Evolutionary conservation across 2,797 vertebrate species (phyloP).

Genomic region (Salmo trutta): DNA sequence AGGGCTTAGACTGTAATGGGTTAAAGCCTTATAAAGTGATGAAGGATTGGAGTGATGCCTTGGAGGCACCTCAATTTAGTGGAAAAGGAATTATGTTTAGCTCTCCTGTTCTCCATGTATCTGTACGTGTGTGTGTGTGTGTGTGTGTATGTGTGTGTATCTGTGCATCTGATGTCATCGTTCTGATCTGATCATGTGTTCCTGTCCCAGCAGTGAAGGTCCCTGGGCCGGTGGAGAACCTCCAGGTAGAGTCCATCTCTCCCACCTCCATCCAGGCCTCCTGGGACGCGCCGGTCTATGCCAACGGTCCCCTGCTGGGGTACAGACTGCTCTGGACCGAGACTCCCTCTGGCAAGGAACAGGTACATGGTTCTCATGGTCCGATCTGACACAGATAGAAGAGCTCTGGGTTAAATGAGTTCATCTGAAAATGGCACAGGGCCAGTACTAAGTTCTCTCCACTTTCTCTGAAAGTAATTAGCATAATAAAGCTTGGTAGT

Average conservation of each 20-base stretch:
- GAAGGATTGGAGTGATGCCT: no score
- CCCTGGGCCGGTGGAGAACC: slow-evolving; percentile 81
- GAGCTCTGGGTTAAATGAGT: no score
- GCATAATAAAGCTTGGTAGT: no score
- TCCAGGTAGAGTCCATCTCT: slow-evolving; percentile 74
- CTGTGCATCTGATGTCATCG: background rate
- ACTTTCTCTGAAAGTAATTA: no score
- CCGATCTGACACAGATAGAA: background rate
- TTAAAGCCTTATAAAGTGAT: no score
- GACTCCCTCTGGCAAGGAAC: slow-evolving; percentile 76
- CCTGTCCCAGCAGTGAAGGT: slow-evolving; percentile 63
- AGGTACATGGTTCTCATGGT: slow-evolving; percentile 55
- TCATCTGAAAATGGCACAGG: no score
- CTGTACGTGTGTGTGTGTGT: background rate
- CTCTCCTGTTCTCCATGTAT: background rate
- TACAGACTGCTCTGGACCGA: slow-evolving; percentile 82
- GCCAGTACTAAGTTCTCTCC: no score
- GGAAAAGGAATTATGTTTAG: background rate
- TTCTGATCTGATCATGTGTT: slow-evolving; percentile 71
- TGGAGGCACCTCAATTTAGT: background rate
- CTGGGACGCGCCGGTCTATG: slow-evolving; percentile 81
- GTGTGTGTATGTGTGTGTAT: background rate
- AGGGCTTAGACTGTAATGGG: no score
- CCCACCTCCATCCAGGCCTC: slow-evolving; percentile 80
- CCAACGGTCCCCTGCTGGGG: slow-evolving; percentile 80